Percentiles rank a stretch among this genome's conserved stretches.
phyloP scores from a whole-genome alignment of 2,888 invertebrate genomes.

The Mantis religiosa region DNA sequence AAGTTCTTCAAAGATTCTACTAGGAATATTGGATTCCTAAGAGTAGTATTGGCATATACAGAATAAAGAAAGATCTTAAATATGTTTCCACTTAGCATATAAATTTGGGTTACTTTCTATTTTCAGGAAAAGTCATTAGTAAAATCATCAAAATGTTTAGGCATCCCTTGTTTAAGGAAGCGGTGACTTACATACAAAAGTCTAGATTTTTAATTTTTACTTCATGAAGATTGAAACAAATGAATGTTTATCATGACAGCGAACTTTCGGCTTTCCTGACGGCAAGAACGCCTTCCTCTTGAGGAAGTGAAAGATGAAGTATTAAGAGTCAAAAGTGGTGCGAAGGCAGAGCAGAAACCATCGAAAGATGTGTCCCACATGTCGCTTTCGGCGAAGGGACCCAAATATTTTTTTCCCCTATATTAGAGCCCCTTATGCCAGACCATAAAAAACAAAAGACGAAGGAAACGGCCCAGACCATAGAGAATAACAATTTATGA shows the following conservation, averaged over 20 bases:
- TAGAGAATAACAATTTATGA: not conserved
- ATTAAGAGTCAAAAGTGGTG: not conserved
- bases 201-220: no score
- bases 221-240: not conserved
- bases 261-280: no score
- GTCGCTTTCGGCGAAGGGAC: not conserved
- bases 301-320: not conserved
- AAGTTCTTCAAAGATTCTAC: no score
- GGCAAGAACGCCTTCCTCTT: not conserved
- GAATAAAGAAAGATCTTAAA: no score
- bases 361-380: not conserved
- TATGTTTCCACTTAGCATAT: no score
- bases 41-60: no score
- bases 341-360: not conserved
- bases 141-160: no score
- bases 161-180: no score
- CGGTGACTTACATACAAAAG: no score
- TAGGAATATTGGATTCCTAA: no score
- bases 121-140: no score
- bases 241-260: not conserved
- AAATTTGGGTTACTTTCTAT: no score
- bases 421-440: not conserved
- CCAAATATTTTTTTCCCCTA: not conserved
- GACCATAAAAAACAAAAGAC: not conserved
- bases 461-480: not conserved